A percentile compares a stretch with the other conserved stretches of the same genome.
These are phyloP conservation scores for Epinephelus cyanopodus DNA, from an alignment of 2,113 vertebrate genomes.

Conservation along the genomic window DNA sequence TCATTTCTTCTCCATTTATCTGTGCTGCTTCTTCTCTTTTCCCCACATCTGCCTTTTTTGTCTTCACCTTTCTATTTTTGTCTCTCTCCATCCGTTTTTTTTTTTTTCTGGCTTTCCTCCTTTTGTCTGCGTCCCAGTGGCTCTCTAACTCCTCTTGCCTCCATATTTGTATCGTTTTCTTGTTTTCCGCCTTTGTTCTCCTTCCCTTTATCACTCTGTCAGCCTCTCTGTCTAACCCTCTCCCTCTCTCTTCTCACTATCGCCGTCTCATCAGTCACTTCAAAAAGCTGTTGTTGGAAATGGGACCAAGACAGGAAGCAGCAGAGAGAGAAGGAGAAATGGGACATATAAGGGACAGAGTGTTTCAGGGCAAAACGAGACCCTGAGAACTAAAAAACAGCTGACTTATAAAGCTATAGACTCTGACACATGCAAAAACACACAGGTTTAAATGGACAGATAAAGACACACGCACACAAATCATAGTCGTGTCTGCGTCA, in stretches of 20 bases:
- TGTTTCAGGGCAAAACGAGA: slow-evolving; percentile 21
- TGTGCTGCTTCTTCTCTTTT: slow-evolving; percentile 11
- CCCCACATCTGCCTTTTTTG: slow-evolving; percentile 14
- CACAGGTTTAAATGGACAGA: no score
- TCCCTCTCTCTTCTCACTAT: slow-evolving; percentile 34
- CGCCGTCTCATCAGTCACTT: slow-evolving; percentile 57
- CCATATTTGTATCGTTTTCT: slow-evolving; percentile 36
- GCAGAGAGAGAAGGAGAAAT: slow-evolving; percentile 10
- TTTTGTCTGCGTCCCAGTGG: slow-evolving; percentile 5
- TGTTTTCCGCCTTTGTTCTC: slow-evolving; percentile 25
- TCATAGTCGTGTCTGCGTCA: not conserved
- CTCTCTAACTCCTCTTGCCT: slow-evolving; percentile 3
- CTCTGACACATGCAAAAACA: not conserved
- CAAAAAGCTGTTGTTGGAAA: slow-evolving; percentile 46
- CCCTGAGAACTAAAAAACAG: slow-evolving; percentile 3
- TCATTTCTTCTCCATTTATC: slow-evolving; percentile 22
- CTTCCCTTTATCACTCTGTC: slow-evolving; percentile 37
- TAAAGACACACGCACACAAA: not conserved
- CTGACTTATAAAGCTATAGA: not conserved
- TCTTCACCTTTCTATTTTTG: slow-evolving; percentile 56
- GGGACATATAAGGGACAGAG: slow-evolving; percentile 4
- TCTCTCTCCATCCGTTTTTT: not conserved
- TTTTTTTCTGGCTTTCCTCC: not conserved
- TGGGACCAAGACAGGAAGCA: slow-evolving; percentile 41
- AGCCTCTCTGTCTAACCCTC: not conserved